phyloP scores from a whole-genome alignment of 2,888 invertebrate species.

The Melanotus villosus region DNA sequence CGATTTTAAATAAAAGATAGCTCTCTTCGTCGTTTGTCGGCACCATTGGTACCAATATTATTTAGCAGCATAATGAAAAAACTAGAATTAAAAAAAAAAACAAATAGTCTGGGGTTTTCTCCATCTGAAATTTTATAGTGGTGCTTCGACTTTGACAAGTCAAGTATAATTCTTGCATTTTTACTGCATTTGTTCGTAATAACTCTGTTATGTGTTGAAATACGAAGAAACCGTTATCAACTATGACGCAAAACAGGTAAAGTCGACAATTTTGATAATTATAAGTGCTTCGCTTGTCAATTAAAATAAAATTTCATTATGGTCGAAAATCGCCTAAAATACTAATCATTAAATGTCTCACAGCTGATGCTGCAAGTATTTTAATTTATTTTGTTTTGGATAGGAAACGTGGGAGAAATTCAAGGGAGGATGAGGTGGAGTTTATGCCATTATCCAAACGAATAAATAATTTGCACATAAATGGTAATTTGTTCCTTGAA shows the following conservation, averaged over 20 bases:
- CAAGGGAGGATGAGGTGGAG: conserved; percentile 80
- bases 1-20: no score
- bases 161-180: conserved; percentile 24
- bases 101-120: not conserved
- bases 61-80: no score
- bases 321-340: conserved; percentile 18
- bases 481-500: conserved; percentile 68
- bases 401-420: conserved; percentile 83
- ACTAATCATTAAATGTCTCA: not conserved
- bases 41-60: no score
- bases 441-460: conserved; percentile 92
- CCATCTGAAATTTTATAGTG: not conserved
- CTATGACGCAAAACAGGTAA: conserved; percentile 58
- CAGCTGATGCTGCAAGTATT: conserved; percentile 34
- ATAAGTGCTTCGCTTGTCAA: not conserved
- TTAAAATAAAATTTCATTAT: not conserved
- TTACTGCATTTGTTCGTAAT: conserved; percentile 25
- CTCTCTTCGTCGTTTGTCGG: no score
- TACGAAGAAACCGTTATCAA: conserved; percentile 15
- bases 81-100: not conserved
- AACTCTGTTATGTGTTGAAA: conserved; percentile 13
- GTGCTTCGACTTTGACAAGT: conserved; percentile 1
- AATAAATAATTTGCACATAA: conserved; percentile 90
- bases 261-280: not conserved
- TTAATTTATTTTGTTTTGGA: not conserved